Evolutionary conservation across 2,113 vertebrate species (phyloP), one percentile per base, ranked within the genome.

Genomic region (Psittacula cyanocephala): DNA sequence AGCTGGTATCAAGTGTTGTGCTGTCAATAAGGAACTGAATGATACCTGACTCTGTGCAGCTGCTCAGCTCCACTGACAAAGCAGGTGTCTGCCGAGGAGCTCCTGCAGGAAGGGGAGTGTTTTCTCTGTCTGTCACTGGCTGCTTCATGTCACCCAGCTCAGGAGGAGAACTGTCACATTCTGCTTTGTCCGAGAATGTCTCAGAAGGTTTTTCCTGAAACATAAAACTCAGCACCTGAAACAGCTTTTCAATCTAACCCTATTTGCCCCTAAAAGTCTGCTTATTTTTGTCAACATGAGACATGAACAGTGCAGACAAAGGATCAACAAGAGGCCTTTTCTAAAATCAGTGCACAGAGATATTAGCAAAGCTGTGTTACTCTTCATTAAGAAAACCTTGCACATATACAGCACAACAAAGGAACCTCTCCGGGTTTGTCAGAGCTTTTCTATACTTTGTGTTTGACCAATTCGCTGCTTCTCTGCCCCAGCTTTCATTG

Each of bases 11-110:
- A 7, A 19, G n/a, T 17, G 22, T 17, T 41, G 71, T 2, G 16
- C 11, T 33, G 11, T 43, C 19, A 47, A 18, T 15, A 53, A 70
- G 57, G 44, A 28, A 15, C 9, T 3, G 63, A 52, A 33, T 9
- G 11, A 9, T 97, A 97, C 97, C 97, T 82, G 95, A 57, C 28
- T 81, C 16, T 2, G 44, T 6, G 59, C 7, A 8, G 22, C 52
- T 47, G 23, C 17, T 91, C 7, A 5, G 5, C 18, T n/a, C 33
- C 5, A 4, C 60, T 12, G 83, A 18, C 10, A 44, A 17, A 0
- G 59, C 35, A 37, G 88, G 10, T 3, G 90, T 50, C 53, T 50
- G 59, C 27, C 6, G 43, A 44, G 70, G 41, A 17, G 70, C 11
- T 81, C 44, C 78, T 14, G 94, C 49, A 52, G 89, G 49, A 35